Evolutionary conservation across 2,888 invertebrate species (phyloP).

Genomic region (Lochmaea crataegi): DNA sequence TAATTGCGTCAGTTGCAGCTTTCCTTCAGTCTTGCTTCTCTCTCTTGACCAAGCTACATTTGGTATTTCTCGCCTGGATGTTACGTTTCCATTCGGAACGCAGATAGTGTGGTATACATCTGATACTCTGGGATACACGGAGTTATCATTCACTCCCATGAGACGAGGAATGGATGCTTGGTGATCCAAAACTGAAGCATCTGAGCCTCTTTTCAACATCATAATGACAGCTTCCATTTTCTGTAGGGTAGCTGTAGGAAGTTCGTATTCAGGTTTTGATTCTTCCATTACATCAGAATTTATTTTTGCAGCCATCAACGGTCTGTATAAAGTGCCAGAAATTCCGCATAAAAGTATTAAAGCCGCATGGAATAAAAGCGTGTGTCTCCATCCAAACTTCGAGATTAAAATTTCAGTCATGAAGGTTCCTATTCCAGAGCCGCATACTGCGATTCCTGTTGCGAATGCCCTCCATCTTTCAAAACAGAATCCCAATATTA

Average conservation of each 20-base stretch:
- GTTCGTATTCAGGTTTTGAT: slow-evolving; percentile 59
- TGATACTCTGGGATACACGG: slow-evolving; percentile 81
- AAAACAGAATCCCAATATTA: slow-evolving; percentile 97
- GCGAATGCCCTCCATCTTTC: slow-evolving; percentile 95
- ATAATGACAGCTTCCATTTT: slow-evolving; percentile 61
- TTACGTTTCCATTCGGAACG: slow-evolving; percentile 53
- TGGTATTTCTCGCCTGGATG: slow-evolving; percentile 53
- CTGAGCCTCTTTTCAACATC: slow-evolving; percentile 51
- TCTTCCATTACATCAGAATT: slow-evolving; percentile 61
- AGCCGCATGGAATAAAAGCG: slow-evolving; percentile 79
- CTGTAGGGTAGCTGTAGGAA: slow-evolving; percentile 55
- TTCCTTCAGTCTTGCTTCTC: slow-evolving; percentile 40
- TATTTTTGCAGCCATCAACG: slow-evolving; percentile 80
- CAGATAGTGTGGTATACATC: slow-evolving; percentile 68
- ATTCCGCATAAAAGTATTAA: slow-evolving; percentile 80
- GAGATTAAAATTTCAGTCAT: slow-evolving; percentile 74
- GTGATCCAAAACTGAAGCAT: slow-evolving; percentile 50
- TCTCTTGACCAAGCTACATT: slow-evolving; percentile 54
- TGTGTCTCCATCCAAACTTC: slow-evolving; percentile 78
- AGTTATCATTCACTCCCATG: slow-evolving; percentile 60
- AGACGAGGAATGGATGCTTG: slow-evolving; percentile 58
- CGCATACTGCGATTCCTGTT: slow-evolving; percentile 95
- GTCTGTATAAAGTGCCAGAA: slow-evolving; percentile 85
- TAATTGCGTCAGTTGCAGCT: slow-evolving; percentile 46
- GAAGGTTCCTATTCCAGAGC: slow-evolving; percentile 95